Conservation (phyloP, 2,113 vertebrate genomes). For the pig (Sus scrofa) region DNA sequence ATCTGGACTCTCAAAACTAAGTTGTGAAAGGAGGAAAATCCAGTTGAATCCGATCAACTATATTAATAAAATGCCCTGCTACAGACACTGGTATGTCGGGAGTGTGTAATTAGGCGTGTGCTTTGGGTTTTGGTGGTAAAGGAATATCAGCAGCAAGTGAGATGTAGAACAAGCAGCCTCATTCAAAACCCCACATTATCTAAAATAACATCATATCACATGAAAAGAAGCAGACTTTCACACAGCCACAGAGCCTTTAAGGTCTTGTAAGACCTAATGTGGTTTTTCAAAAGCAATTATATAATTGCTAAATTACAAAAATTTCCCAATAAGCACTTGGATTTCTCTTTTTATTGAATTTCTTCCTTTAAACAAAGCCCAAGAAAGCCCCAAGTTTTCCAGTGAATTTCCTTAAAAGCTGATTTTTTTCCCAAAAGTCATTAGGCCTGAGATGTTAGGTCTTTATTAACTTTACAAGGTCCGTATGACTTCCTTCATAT, state of each 20-base stretch:
- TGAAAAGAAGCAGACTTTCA: background rate
- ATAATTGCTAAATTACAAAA: slow-evolving; percentile 47
- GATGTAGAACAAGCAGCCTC: background rate
- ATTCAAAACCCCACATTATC: background rate
- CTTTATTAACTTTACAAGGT: slow-evolving; percentile 25
- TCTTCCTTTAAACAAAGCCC: background rate
- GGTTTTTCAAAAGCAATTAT: slow-evolving; percentile 47
- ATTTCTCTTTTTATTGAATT: slow-evolving; percentile 53
- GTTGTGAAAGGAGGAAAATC: background rate
- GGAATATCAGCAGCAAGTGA: background rate
- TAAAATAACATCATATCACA: slow-evolving; percentile 16
- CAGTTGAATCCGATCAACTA: background rate
- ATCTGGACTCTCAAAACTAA: background rate
- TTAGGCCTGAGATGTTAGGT: background rate
- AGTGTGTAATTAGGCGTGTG: background rate
- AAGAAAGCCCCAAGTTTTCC: slow-evolving; percentile 39
- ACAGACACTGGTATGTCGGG: too few species aligned
- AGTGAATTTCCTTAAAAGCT: slow-evolving; percentile 43
- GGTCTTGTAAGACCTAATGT: background rate
- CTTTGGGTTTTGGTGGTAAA: background rate
- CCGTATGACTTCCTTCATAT: background rate
- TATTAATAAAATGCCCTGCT: background rate
- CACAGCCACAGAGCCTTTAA: slow-evolving; percentile 5
- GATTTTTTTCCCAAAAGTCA: background rate
- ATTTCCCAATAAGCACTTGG: background rate